Conservation (phyloP, 2,797 vertebrate genomes). For the Coregonus sp. region DNA sequence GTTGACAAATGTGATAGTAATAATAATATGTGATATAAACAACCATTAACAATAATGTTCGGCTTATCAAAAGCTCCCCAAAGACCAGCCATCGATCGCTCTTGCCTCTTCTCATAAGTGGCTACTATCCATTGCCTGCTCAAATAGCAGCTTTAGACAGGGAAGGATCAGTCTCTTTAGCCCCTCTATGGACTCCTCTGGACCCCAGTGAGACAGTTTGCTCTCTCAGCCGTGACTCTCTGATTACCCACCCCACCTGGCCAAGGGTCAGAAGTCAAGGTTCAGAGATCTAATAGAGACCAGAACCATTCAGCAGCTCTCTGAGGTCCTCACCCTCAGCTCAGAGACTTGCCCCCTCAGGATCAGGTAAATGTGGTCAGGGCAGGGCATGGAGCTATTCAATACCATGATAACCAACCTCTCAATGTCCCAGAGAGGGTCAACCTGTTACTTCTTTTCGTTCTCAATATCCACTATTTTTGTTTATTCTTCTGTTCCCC, state of each 20-base stretch:
- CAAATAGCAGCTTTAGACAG: not conserved
- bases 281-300: conserved; percentile 14
- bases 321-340: conserved; percentile 1
- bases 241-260: conserved; percentile 22
- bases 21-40: not conserved
- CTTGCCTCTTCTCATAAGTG: not conserved
- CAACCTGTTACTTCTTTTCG: not conserved
- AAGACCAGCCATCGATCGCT: not conserved
- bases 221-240: not conserved
- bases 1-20: not conserved
- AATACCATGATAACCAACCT: not conserved
- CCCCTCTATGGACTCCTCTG: not conserved
- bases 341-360: not conserved
- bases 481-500: not conserved
- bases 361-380: not conserved
- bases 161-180: not conserved
- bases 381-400: conserved; percentile 2
- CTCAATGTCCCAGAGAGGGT: not conserved
- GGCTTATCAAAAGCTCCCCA: not conserved
- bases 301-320: conserved; percentile 5
- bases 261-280: conserved; percentile 12
- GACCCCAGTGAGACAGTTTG: not conserved
- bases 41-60: not conserved
- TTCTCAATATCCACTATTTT: not conserved
- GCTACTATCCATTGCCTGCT: not conserved